These are phyloP conservation scores for Lates calcarifer DNA, from an alignment of 2,113 vertebrate species.

Conservation along the genomic window DNA sequence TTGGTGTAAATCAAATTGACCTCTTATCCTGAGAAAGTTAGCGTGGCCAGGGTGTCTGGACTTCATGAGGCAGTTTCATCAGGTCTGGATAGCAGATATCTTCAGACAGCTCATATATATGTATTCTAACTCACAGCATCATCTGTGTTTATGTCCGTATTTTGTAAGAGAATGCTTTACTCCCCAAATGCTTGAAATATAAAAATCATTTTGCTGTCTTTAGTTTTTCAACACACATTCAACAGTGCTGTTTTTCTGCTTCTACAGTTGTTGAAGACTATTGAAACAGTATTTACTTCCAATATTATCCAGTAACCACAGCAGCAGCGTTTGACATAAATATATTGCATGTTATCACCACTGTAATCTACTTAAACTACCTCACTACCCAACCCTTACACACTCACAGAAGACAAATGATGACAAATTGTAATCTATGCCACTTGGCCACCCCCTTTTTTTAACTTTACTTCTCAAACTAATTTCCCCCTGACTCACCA, in stretches of 20 bases:
- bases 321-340: neutral
- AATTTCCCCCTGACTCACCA: constrained; percentile 37
- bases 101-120: neutral
- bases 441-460: neutral
- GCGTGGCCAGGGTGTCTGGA: neutral
- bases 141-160: no score
- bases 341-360: neutral
- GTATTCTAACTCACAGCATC: neutral
- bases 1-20: neutral
- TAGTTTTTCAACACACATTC: neutral
- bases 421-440: neutral
- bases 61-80: neutral
- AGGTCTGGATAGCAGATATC: no score
- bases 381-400: neutral
- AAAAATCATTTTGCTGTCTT: neutral
- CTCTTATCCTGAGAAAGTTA: no score
- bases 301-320: neutral
- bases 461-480: neutral
- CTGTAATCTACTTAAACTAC: neutral
- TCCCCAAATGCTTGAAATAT: neutral
- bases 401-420: neutral
- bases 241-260: neutral
- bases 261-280: neutral
- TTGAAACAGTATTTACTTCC: neutral
- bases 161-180: no score